These are phyloP conservation scores for Alligator sinensis DNA, from an alignment of 2,113 vertebrate species.

Conservation along the genomic window DNA sequence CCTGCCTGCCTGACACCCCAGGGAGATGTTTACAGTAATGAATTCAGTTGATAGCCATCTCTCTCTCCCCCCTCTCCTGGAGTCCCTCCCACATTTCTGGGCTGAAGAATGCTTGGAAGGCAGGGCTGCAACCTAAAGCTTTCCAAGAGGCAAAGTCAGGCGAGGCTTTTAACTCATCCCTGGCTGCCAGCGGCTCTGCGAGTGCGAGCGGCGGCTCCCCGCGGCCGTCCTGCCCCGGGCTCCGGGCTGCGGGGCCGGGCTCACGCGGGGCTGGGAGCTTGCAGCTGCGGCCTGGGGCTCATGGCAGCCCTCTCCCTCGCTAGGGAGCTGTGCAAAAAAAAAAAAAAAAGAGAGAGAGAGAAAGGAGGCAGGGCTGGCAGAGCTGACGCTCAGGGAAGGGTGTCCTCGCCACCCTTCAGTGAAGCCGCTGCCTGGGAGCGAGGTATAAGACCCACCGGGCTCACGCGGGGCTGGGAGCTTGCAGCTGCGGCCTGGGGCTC, in stretches of 20 bases:
- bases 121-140: slow-evolving; percentile 81
- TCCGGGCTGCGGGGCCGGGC: background rate
- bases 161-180: slow-evolving; percentile 73
- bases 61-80: slow-evolving; percentile 68
- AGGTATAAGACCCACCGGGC: background rate
- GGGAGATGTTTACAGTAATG: slow-evolving; percentile 89
- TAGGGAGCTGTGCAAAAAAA: background rate
- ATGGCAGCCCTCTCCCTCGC: background rate
- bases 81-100: slow-evolving; percentile 82
- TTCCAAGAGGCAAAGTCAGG: slow-evolving; percentile 78
- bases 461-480: background rate
- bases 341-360: too few species aligned
- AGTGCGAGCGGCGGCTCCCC: background rate
- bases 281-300: background rate
- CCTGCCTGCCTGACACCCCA: slow-evolving; percentile 79
- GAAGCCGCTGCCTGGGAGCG: background rate
- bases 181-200: background rate
- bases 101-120: slow-evolving; percentile 90
- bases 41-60: slow-evolving; percentile 82
- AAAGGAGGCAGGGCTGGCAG: background rate
- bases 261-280: background rate
- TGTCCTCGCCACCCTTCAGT: background rate
- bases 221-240: background rate
- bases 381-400: background rate
- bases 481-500: background rate